These are phyloP conservation scores for Heliothis virescens DNA, from an alignment of 1,140 invertebrate genomes.

Conservation along the genomic window DNA sequence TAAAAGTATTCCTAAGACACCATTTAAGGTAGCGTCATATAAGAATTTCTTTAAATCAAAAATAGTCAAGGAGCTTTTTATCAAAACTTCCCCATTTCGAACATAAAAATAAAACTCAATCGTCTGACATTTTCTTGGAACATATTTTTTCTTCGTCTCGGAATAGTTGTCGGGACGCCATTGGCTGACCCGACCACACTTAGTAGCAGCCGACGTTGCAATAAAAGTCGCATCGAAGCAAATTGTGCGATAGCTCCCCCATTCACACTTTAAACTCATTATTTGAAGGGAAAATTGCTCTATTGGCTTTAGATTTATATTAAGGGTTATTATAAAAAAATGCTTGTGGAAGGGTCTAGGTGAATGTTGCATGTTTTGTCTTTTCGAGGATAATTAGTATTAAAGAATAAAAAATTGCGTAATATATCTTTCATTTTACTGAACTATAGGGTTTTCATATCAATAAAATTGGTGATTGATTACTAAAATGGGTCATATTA, in stretches of 20 bases:
- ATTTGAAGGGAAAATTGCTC: neutral
- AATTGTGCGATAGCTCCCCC: conserved; percentile 26
- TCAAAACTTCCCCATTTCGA: too few relatives aligned
- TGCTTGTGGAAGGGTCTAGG: too few relatives aligned
- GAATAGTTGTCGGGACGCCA: conserved; percentile 10
- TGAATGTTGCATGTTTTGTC: too few relatives aligned
- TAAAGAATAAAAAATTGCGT: too few relatives aligned
- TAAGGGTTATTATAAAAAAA: too few relatives aligned
- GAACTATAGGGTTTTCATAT: too few relatives aligned
- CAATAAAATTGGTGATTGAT: too few relatives aligned
- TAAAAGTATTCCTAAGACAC: neutral
- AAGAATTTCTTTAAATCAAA: neutral
- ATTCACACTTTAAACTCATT: conserved; percentile 22
- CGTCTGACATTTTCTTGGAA: neutral
- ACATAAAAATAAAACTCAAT: too few relatives aligned
- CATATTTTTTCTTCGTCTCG: neutral
- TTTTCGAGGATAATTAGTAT: too few relatives aligned
- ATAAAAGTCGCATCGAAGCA: conserved; percentile 36
- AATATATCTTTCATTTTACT: too few relatives aligned
- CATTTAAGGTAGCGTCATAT: neutral
- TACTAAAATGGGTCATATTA: too few relatives aligned
- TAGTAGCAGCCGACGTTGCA: conserved; percentile 25
- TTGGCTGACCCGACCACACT: conserved; percentile 7
- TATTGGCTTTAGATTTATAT: neutral
- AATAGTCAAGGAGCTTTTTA: too few relatives aligned